These are phyloP conservation scores for Oplegnathus fasciatus DNA, from an alignment of 2,113 vertebrate genomes.

Conservation along the genomic window DNA sequence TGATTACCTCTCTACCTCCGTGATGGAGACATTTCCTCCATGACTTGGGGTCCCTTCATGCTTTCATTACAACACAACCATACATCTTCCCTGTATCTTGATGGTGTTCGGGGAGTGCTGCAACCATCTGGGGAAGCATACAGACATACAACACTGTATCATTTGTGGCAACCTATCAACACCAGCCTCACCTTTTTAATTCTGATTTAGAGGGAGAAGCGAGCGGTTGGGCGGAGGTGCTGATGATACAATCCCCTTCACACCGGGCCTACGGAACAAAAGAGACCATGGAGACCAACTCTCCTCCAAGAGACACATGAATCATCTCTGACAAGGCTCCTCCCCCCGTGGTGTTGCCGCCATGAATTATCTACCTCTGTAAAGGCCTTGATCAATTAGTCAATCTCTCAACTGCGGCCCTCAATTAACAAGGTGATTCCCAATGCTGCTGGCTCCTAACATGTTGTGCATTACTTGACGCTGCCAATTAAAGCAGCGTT, in stretches of 20 bases:
- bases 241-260: constrained; percentile 72
- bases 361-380: constrained; percentile 78
- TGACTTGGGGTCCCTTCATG: constrained; percentile 76
- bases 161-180: constrained; percentile 83
- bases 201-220: constrained; percentile 79
- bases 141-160: constrained; percentile 81
- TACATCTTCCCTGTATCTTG: constrained; percentile 80
- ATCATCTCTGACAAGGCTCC: constrained; percentile 82
- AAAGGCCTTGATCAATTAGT: constrained; percentile 86
- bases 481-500: constrained; percentile 73
- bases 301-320: constrained; percentile 78
- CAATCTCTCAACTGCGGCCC: constrained; percentile 81
- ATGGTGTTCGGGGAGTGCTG: constrained; percentile 67
- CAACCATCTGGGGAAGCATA: constrained; percentile 69
- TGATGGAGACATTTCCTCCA: constrained; percentile 81
- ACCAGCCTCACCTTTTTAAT: constrained; percentile 78
- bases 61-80: constrained; percentile 82
- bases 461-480: constrained; percentile 71
- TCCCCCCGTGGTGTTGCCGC: constrained; percentile 64
- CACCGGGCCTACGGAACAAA: constrained; percentile 72
- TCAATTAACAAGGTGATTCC: constrained; percentile 82
- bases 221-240: constrained; percentile 59
- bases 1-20: constrained; percentile 77
- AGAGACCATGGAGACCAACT: constrained; percentile 75
- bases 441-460: constrained; percentile 68